Evolutionary conservation across 2,797 vertebrate genomes (phyloP).

Genomic region (Acrocephalus scirpaceus): DNA sequence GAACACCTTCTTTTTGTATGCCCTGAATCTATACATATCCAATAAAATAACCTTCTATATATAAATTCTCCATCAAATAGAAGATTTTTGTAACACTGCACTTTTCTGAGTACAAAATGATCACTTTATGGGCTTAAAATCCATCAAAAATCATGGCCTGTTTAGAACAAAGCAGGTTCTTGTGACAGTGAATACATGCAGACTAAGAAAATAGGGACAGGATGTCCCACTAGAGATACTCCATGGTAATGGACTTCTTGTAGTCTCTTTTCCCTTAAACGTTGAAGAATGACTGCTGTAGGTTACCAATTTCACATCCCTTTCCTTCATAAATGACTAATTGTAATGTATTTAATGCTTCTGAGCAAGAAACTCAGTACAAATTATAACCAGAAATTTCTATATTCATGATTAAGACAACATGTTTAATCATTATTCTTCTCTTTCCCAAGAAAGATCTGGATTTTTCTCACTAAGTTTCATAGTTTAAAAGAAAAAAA

Average conservation of each 20-base stretch:
- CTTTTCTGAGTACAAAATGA: neutral
- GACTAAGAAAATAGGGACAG: neutral
- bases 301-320: neutral
- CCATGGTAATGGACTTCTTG: neutral
- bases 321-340: neutral
- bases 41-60: neutral
- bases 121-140: neutral
- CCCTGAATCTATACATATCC: neutral
- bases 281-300: neutral
- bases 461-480: neutral
- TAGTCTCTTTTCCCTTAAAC: neutral
- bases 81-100: neutral
- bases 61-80: neutral
- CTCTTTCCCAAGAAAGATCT: neutral
- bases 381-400: neutral
- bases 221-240: neutral
- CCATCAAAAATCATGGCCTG: neutral
- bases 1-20: neutral
- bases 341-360: accelerated
- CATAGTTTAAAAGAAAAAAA: neutral
- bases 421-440: neutral
- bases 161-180: neutral
- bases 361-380: neutral
- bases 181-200: neutral
- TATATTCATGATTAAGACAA: neutral